phyloP scores from a whole-genome alignment of 1,140 invertebrate genomes.

The Vollenhovia emeryi region DNA sequence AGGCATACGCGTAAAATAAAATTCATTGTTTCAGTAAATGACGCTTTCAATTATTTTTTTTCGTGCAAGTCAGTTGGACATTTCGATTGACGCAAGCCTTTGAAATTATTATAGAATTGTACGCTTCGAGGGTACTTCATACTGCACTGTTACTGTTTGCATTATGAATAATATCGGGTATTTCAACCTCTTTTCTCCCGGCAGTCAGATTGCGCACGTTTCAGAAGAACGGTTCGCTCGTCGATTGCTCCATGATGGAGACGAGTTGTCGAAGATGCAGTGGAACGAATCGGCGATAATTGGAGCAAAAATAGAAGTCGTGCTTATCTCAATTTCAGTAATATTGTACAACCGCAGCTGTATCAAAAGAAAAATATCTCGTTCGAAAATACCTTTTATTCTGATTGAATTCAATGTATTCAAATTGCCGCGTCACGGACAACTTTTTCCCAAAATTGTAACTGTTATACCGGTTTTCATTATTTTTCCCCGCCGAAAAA shows the following conservation, averaged over 20 bases:
- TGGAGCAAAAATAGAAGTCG: slow-evolving; percentile 37
- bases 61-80: background rate
- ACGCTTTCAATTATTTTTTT: slow-evolving; percentile 39
- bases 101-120: slow-evolving; percentile 32
- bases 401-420: slow-evolving; percentile 1
- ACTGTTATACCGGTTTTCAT: background rate
- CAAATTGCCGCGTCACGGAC: background rate
- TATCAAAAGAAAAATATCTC: background rate
- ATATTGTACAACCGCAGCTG: background rate
- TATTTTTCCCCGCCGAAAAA: background rate
- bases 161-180: slow-evolving; percentile 56
- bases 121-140: slow-evolving; percentile 1
- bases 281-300: slow-evolving; percentile 47
- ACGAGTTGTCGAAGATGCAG: slow-evolving; percentile 30
- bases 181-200: slow-evolving; percentile 2
- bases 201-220: slow-evolving; percentile 26
- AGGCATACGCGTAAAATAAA: background rate
- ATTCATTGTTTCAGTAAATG: slow-evolving; percentile 36
- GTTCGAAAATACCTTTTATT: background rate
- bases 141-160: slow-evolving; percentile 15
- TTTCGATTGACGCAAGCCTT: background rate
- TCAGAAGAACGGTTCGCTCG: slow-evolving; percentile 3
- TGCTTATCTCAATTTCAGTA: slow-evolving; percentile 32
- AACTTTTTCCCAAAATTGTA: background rate
- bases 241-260: slow-evolving; percentile 30